These are phyloP conservation scores for Burhinus oedicnemus DNA, from an alignment of 2,113 vertebrate genomes.

Conservation along the genomic window DNA sequence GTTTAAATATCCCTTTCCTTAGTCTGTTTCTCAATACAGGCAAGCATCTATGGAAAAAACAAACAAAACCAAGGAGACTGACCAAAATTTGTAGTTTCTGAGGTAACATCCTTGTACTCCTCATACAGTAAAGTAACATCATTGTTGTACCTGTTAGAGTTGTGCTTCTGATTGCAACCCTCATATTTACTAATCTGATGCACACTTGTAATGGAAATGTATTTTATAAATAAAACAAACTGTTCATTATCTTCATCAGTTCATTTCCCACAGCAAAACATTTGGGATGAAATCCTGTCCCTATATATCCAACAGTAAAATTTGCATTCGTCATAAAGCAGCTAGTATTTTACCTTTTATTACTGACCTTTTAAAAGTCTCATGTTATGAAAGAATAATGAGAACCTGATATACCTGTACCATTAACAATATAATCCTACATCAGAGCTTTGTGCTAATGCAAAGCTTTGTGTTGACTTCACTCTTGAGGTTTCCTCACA, in stretches of 20 bases:
- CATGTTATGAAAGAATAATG: neutral
- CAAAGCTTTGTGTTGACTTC: neutral
- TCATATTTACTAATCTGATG: neutral
- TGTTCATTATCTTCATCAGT: neutral
- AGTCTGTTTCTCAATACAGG: neutral
- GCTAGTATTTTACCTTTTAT: neutral
- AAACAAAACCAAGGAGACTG: neutral
- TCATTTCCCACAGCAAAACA: neutral
- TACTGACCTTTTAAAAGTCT: neutral
- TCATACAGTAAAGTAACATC: neutral
- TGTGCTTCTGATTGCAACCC: neutral
- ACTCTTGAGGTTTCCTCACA: neutral
- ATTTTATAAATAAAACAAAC: neutral
- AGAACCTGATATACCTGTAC: neutral
- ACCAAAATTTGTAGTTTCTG: neutral
- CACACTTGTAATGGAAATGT: neutral
- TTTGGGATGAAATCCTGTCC: neutral
- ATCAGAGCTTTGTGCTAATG: neutral
- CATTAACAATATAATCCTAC: neutral
- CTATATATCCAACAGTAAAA: neutral
- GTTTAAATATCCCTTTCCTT: neutral
- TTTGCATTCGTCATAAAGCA: neutral
- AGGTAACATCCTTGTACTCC: neutral
- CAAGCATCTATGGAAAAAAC: neutral
- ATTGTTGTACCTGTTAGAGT: neutral